Evolutionary conservation across 2,113 vertebrate genomes (phyloP).

Genomic region (Campylomormyrus tamandua): DNA sequence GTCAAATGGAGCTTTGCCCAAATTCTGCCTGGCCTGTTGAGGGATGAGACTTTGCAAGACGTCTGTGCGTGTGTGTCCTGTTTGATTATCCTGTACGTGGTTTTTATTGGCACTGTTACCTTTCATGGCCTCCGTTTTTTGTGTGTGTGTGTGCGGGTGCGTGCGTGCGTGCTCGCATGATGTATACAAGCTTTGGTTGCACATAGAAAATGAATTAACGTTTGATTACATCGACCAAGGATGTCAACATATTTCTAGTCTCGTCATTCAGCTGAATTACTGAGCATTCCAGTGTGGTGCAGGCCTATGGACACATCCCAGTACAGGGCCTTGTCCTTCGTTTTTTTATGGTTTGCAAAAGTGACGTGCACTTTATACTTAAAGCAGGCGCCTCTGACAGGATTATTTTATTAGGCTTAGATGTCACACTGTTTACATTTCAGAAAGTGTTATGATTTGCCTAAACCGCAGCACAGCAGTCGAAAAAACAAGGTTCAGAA

Average conservation of each 20-base stretch:
- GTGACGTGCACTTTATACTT: constrained; percentile 59
- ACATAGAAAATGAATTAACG: not conserved
- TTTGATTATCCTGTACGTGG: too few relatives aligned
- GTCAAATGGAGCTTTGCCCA: constrained; percentile 8
- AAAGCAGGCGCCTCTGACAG: constrained; percentile 62
- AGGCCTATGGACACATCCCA: constrained; percentile 25
- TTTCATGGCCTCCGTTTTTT: not conserved
- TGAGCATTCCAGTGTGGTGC: constrained; percentile 21
- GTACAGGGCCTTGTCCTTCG: constrained; percentile 27
- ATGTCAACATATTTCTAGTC: constrained; percentile 4
- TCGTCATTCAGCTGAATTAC: constrained; percentile 8
- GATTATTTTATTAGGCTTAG: constrained; percentile 72
- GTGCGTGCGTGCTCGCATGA: not conserved
- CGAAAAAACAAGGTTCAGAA: constrained; percentile 73
- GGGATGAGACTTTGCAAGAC: not conserved
- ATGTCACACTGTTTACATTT: constrained; percentile 80
- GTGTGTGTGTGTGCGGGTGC: not conserved
- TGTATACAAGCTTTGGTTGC: not conserved
- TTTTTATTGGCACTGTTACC: too few relatives aligned
- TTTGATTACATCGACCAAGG: not conserved
- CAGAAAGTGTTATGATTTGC: constrained; percentile 77
- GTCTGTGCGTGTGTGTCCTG: not conserved
- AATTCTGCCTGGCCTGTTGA: not conserved
- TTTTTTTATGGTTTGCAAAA: constrained; percentile 18
- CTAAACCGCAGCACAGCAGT: constrained; percentile 76